Percentiles rank a stretch among this genome's conserved stretches.
phyloP scores from a whole-genome alignment of 2,113 vertebrate species.

The Trichechus manatus region DNA sequence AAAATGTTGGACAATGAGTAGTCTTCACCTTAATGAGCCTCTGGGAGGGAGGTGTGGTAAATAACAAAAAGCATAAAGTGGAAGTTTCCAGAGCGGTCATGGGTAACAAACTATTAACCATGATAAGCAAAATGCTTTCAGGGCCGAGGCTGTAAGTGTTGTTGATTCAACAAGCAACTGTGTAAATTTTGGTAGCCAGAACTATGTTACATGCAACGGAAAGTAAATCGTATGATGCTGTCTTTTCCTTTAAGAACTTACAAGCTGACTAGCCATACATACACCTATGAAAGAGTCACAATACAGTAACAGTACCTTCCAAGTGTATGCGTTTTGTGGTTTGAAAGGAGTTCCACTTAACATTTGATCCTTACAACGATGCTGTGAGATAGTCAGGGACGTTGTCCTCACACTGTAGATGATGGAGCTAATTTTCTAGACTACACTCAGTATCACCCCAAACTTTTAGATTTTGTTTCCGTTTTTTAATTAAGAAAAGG shows the following conservation, averaged over 20 bases:
- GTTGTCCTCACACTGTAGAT: not conserved
- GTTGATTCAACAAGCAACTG: not conserved
- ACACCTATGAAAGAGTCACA: not conserved
- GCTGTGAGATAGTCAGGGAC: not conserved
- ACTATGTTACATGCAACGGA: not conserved
- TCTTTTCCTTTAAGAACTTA: not conserved
- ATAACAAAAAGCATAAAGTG: not conserved
- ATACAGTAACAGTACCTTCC: not conserved
- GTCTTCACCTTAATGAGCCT: not conserved
- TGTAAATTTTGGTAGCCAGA: not conserved
- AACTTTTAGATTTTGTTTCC: not conserved
- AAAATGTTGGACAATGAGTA: not conserved
- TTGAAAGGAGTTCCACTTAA: not conserved
- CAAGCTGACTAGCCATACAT: not conserved
- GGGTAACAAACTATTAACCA: not conserved
- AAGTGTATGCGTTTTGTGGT: not conserved
- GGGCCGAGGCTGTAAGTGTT: not conserved
- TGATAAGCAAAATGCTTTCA: not conserved
- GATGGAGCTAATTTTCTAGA: not conserved
- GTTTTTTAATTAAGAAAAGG: not conserved
- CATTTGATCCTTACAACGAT: not conserved
- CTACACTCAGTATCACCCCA: not conserved
- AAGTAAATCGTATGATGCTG: not conserved
- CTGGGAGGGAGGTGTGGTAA: not conserved
- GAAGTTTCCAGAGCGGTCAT: not conserved